Conservation (phyloP, 2,888 invertebrate genomes). For the Agriopis aurantiaria region DNA sequence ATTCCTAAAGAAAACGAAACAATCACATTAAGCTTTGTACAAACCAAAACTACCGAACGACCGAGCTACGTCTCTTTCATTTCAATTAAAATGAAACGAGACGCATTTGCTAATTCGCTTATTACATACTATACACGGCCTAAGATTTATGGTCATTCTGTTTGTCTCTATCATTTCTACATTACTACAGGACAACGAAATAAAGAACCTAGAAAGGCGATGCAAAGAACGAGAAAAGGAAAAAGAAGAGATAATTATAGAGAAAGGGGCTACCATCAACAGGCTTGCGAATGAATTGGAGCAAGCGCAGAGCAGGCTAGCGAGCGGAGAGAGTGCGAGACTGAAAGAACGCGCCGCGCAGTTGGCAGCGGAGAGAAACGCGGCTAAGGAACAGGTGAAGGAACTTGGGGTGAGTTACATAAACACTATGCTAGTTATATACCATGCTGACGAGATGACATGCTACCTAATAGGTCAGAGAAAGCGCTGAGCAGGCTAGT, state of each 20-base stretch:
- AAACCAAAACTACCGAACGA: no score
- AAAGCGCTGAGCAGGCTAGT: slow-evolving; percentile 85
- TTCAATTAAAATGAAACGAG: no score
- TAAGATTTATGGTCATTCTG: background rate
- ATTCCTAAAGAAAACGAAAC: no score
- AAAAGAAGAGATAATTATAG: slow-evolving; percentile 87
- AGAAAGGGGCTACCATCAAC: slow-evolving; percentile 88
- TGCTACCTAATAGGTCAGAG: slow-evolving; percentile 86
- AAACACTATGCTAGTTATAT: background rate
- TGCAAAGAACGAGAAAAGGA: slow-evolving; percentile 86
- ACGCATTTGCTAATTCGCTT: no score
- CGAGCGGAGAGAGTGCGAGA: slow-evolving; percentile 67
- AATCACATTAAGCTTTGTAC: no score
- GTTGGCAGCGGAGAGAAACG: slow-evolving; percentile 78
- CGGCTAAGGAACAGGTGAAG: slow-evolving; percentile 83
- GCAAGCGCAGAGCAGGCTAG: slow-evolving; percentile 85
- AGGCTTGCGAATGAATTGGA: slow-evolving; percentile 87
- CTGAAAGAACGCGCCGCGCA: slow-evolving; percentile 80
- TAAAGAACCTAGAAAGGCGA: slow-evolving; percentile 82
- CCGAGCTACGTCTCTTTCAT: no score
- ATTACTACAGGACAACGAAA: slow-evolving; percentile 77
- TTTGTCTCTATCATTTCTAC: no score
- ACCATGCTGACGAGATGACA: slow-evolving; percentile 54
- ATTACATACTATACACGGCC: no score
- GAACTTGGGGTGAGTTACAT: slow-evolving; percentile 75